These are phyloP conservation scores for Leptocoma aspasia DNA, from an alignment of 2,113 vertebrate species.

Conservation along the genomic window DNA sequence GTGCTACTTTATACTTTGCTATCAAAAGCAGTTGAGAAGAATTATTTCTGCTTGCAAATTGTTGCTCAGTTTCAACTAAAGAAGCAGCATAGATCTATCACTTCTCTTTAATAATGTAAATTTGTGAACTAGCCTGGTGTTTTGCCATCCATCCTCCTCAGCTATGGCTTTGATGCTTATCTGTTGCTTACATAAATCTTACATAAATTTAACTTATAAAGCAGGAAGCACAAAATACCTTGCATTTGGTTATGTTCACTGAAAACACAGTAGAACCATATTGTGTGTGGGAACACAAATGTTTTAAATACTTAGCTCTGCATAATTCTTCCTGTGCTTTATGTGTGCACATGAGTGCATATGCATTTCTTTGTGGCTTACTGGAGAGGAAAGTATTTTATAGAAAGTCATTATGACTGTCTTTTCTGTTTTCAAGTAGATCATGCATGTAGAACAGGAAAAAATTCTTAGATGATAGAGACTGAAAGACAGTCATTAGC, in stretches of 20 bases:
- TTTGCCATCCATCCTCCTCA: not conserved
- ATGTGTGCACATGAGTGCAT: not conserved
- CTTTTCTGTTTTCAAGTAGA: not conserved
- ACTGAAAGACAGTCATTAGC: not conserved
- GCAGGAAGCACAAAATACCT: not conserved
- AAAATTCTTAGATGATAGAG: not conserved
- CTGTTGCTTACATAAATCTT: conserved; percentile 31
- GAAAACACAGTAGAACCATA: conserved; percentile 23
- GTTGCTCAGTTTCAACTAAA: not conserved
- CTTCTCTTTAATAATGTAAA: not conserved
- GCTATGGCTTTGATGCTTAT: not conserved
- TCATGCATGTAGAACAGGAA: not conserved
- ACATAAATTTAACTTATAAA: not conserved
- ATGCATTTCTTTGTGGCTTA: not conserved
- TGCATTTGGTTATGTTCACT: not conserved
- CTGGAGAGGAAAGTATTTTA: not conserved
- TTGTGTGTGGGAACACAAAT: conserved; percentile 24
- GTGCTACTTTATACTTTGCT: not conserved
- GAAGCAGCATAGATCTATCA: not conserved
- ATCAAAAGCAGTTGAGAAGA: not conserved
- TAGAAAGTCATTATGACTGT: not conserved
- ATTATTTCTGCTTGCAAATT: not conserved
- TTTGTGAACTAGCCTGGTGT: not conserved
- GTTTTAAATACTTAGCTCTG: conserved; percentile 25
- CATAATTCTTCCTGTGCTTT: not conserved